Evolutionary conservation across 2,113 vertebrate genomes (phyloP).

Genomic region (Ceyx cyanopectus): DNA sequence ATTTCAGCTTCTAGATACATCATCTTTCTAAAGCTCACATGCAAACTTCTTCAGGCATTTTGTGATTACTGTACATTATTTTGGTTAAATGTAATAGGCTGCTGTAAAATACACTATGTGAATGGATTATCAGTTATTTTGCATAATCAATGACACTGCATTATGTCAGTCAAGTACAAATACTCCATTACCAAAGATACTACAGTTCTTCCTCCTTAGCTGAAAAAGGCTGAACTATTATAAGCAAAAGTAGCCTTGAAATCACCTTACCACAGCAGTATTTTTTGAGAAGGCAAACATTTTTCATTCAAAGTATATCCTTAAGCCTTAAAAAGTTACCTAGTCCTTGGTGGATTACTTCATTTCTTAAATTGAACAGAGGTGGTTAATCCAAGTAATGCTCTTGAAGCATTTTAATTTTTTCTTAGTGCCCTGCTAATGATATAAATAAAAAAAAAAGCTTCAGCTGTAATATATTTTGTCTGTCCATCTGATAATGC

Average conservation of each 20-base stretch:
- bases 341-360: background rate
- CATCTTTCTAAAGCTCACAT: background rate
- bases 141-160: background rate
- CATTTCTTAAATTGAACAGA: background rate
- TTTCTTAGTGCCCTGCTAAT: background rate
- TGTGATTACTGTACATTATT: background rate
- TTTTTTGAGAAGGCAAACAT: background rate
- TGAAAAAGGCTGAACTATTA: background rate
- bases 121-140: background rate
- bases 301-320: background rate
- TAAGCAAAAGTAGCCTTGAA: background rate
- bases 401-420: background rate
- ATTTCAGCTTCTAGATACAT: background rate
- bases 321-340: background rate
- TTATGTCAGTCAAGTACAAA: background rate
- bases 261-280: background rate
- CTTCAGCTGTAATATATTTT: background rate
- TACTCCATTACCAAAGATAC: background rate
- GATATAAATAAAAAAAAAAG: background rate
- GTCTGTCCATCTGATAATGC: background rate
- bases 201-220: background rate
- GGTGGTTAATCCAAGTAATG: background rate
- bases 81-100: background rate
- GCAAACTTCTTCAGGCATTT: background rate
- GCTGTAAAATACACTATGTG: background rate